Evolutionary conservation across 2,797 vertebrate species (phyloP), one percentile per base, ranked within the genome.

Genomic region (Crypturellus tataupa): DNA sequence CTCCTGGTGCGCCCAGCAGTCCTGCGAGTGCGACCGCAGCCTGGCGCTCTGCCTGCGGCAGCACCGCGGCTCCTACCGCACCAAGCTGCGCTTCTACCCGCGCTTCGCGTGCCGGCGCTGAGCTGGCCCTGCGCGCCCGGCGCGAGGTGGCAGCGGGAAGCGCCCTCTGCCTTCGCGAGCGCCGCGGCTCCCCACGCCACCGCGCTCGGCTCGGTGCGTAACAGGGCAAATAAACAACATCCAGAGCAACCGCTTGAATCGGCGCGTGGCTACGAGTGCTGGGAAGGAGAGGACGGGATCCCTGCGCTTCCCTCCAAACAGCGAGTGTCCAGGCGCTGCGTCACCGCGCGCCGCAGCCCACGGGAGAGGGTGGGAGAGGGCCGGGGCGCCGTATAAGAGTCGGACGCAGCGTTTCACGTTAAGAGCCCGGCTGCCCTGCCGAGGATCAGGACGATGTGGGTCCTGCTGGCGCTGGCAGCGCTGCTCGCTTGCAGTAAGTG

Each of bases 401-500:
- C 13, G 3, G 33, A 68, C 9, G 13, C 62, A 40, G 76, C 10
- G 15, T 58, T 87, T 49, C 56, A 84, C 92, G 44, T 40, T 4
- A 1, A 5, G 75, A 90, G 75, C 69, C 62, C 1, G 16, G 1
- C 3, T 3, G 85, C 84, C 31, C 2, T 2, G 49, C 60, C 56
- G 4, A 13, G 20, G 59, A 77, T 71, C 79, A 92, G 79, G 95
- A 96, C 69, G 85, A 96, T 96, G 96, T 93, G 75, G 87, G 62
- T 95, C 65, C 72, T 92, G 72, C 76, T 90, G 72, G 14, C 0
- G 1, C 58, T 95, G 72, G 42, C 1, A 0, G 39, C 89, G 87
- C 72, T 96, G 16, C n/a, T 89, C 17, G 62, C 89, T 62, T 95
- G 73, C 85, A 71, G 96, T 96, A 93, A 95, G 96, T 71, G 29